Percentiles rank a stretch among this genome's conserved stretches.
These are phyloP conservation scores for Paguma larvata DNA, from an alignment of 2,797 vertebrate species.

Conservation along the genomic window DNA sequence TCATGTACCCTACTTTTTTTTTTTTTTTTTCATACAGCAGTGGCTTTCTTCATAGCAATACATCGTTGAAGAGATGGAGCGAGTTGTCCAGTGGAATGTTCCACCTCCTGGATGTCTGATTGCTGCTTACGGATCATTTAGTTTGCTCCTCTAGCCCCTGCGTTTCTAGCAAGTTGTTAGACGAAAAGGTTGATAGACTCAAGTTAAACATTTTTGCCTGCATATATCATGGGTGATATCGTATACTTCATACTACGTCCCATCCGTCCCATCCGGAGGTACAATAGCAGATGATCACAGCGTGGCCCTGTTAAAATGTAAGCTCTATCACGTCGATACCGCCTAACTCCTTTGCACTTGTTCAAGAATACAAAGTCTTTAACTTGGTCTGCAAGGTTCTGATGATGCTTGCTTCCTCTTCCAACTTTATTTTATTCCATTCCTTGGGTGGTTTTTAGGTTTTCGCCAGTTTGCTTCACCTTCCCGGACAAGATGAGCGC, in stretches of 20 bases:
- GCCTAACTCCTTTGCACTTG: not conserved
- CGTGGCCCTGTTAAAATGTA: not conserved
- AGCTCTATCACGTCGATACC: not conserved
- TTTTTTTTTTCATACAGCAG: not conserved
- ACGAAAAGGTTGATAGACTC: not conserved
- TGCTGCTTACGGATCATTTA: not conserved
- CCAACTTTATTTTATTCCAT: not conserved
- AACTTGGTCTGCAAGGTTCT: not conserved
- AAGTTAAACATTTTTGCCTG: constrained; percentile 18
- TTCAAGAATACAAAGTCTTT: not conserved
- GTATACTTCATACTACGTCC: not conserved
- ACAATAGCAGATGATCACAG: not conserved
- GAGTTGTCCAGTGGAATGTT: not conserved
- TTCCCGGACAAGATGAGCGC: not conserved
- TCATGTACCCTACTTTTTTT: not conserved
- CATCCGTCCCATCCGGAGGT: not conserved
- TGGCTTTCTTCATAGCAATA: not conserved
- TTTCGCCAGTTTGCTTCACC: not conserved
- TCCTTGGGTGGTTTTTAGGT: not conserved
- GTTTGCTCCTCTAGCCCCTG: not conserved
- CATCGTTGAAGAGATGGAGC: not conserved
- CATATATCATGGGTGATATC: not conserved
- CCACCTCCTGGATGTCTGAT: not conserved
- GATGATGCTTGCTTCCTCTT: not conserved
- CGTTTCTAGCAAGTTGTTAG: not conserved